A percentile compares a stretch with the other conserved stretches of the same genome.
phyloP scores from a whole-genome alignment of 2,888 invertebrate genomes.

The Cosmia pyralina region DNA sequence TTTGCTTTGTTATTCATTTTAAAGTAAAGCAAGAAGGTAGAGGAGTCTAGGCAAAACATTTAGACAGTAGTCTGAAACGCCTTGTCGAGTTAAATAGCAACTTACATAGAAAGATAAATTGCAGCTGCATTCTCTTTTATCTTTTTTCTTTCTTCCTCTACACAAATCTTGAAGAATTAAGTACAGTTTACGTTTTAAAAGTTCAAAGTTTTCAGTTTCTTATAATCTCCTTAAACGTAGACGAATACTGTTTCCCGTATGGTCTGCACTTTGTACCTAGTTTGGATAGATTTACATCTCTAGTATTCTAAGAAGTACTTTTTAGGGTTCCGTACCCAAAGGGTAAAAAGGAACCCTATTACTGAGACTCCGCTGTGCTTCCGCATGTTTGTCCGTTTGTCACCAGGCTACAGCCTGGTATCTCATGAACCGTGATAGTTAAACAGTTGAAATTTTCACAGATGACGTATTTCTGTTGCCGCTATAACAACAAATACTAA shows the following conservation, averaged over 20 bases:
- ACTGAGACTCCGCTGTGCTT: no score
- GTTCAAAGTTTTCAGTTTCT: conserved; percentile 4
- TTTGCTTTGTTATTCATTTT: neutral
- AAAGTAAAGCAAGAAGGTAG: neutral
- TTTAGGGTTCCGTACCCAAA: no score
- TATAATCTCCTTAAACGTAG: no score
- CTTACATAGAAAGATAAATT: conserved; percentile 39
- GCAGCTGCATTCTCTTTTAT: conserved; percentile 22
- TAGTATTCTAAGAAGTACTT: neutral
- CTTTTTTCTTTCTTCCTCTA: conserved; percentile 15
- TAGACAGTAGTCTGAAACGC: conserved; percentile 19
- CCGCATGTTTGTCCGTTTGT: no score
- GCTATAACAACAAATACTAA: no score
- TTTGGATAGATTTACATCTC: neutral
- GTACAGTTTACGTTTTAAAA: conserved; percentile 17
- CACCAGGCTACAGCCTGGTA: no score
- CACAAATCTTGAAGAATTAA: conserved; percentile 19
- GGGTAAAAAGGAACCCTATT: no score
- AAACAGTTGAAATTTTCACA: no score
- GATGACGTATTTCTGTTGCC: no score
- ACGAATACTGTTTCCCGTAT: neutral
- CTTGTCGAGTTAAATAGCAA: conserved; percentile 27
- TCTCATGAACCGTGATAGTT: no score
- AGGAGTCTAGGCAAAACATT: conserved; percentile 2
- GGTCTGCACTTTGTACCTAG: neutral